A percentile compares a stretch with the other conserved stretches of the same genome.
phyloP scores from a whole-genome alignment of 64 coral and sea anemone species.

The Porites australiensis region DNA sequence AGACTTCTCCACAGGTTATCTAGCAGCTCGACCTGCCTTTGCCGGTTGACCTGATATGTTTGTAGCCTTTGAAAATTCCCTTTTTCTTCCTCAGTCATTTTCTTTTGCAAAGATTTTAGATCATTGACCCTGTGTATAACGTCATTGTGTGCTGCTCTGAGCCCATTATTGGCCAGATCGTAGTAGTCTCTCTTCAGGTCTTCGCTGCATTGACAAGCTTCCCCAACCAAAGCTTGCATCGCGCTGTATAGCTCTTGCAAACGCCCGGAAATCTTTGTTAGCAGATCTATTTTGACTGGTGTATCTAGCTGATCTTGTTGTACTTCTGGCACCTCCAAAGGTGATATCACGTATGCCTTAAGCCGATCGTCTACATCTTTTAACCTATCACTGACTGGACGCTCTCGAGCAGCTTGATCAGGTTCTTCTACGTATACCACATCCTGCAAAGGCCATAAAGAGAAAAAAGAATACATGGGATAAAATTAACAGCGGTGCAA shows the following conservation, averaged over 20 bases:
- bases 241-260: background rate
- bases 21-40: background rate
- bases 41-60: background rate
- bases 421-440: background rate
- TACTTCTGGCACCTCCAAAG: background rate
- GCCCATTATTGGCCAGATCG: conserved; percentile 9
- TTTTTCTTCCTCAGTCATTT: conserved; percentile 8
- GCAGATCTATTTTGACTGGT: background rate
- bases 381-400: background rate
- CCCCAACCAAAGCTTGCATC: background rate
- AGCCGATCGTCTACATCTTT: background rate
- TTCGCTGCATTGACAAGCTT: background rate
- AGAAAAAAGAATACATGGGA: too few species aligned
- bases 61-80: background rate
- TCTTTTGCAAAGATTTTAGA: background rate
- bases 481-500: too few species aligned
- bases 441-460: background rate
- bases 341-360: background rate
- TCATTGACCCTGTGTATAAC: conserved; percentile 2
- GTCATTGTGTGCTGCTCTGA: conserved; percentile 12
- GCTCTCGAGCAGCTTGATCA: background rate
- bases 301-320: conserved; percentile 4
- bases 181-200: conserved; percentile 8
- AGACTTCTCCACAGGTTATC: background rate
- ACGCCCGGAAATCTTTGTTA: background rate